These are phyloP conservation scores for Chrysotoxum bicinctum DNA, from an alignment of 2,888 invertebrate genomes.

Conservation along the genomic window DNA sequence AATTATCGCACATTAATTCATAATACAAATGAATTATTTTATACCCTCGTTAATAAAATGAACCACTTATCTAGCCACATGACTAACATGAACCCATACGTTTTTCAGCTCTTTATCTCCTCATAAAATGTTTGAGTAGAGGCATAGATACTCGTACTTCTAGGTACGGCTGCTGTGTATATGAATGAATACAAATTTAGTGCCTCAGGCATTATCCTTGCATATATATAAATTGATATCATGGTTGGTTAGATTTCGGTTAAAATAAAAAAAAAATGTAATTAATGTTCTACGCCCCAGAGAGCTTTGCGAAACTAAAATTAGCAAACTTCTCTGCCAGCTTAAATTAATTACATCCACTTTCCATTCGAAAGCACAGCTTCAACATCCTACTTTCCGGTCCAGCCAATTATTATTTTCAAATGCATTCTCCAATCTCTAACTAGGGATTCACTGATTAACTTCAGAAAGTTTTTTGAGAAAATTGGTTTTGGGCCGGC, in stretches of 20 bases:
- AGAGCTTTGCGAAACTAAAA: background rate
- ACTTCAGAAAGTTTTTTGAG: background rate
- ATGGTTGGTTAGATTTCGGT: background rate
- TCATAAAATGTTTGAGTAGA: background rate
- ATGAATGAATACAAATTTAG: background rate
- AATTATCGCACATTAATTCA: constrained; percentile 1
- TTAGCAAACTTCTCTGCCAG: constrained; percentile 7
- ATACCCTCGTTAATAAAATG: background rate
- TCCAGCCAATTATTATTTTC: constrained; percentile 7
- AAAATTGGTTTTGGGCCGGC: background rate
- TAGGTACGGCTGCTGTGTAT: background rate
- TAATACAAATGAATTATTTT: constrained; percentile 8
- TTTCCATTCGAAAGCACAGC: background rate
- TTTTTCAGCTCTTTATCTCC: background rate
- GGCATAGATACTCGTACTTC: too few relatives aligned
- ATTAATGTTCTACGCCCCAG: constrained; percentile 1
- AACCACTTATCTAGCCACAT: background rate
- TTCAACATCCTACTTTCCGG: background rate
- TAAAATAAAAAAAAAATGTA: background rate
- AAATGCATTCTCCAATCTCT: background rate
- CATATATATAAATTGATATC: constrained; percentile 3
- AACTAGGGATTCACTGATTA: background rate
- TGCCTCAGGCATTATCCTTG: background rate
- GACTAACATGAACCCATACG: constrained; percentile 6
- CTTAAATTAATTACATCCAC: constrained; percentile 4